A percentile compares a stretch with the other conserved stretches of the same genome.
phyloP scores from a whole-genome alignment of 1,140 invertebrate genomes.

The Neuroterus valhalla region DNA sequence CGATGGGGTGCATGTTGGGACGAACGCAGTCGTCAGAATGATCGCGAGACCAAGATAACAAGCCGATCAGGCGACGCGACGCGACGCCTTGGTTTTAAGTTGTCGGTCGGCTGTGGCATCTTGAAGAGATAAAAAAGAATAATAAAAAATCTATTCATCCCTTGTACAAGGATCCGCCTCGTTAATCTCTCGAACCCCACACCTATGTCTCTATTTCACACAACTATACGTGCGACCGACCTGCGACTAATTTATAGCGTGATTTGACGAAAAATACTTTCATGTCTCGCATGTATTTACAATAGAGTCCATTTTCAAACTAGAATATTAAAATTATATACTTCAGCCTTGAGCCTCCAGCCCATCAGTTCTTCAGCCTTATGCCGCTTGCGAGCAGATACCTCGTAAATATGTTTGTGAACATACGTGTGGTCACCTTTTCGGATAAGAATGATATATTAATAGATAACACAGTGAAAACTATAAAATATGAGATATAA shows the following conservation, averaged over 20 bases:
- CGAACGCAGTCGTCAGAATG: constrained; percentile 41
- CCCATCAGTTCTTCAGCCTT: no score
- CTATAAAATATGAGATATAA: no score
- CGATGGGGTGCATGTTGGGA: constrained; percentile 51
- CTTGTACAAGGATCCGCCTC: constrained; percentile 31
- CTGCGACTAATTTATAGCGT: constrained; percentile 38
- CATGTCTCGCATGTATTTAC: no score
- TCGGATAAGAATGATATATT: no score
- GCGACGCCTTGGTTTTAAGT: constrained; percentile 37
- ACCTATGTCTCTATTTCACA: constrained; percentile 42
- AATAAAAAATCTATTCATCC: constrained; percentile 38
- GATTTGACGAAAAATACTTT: constrained; percentile 4
- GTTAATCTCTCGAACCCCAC: constrained; percentile 42
- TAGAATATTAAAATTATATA: no score
- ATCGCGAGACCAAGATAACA: constrained; percentile 58
- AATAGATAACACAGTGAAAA: no score
- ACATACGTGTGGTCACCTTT: no score
- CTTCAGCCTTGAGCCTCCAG: no score
- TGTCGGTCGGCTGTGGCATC: constrained; percentile 30
- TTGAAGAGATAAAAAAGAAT: constrained; percentile 40
- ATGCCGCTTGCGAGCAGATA: no score
- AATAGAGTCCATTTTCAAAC: no score
- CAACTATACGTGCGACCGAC: constrained; percentile 1
- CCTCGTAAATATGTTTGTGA: no score
- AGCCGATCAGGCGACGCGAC: constrained; percentile 34